phyloP scores from a whole-genome alignment of 2,797 vertebrate species.

The Lepilemur ruficaudatus region DNA sequence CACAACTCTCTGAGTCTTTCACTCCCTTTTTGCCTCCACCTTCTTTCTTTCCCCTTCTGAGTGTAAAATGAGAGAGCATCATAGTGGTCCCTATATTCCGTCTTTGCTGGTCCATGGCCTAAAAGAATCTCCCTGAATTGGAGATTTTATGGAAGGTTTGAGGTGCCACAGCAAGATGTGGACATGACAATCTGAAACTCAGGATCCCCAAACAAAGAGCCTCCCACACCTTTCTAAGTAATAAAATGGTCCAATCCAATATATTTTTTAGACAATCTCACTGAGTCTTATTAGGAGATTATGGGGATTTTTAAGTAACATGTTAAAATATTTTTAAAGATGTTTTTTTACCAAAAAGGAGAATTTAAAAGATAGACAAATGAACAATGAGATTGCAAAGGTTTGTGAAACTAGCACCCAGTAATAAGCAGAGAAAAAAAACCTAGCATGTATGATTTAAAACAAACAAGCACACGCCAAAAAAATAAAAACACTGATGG shows the following conservation, averaged over 20 bases:
- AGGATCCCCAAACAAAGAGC: background rate
- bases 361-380: constrained; percentile 32
- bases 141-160: background rate
- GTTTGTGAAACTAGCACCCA: constrained; percentile 5
- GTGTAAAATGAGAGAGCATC: background rate
- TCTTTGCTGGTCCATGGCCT: background rate
- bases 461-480: background rate
- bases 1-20: background rate
- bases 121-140: background rate
- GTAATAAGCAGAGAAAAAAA: background rate
- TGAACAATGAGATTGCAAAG: background rate
- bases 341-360: background rate
- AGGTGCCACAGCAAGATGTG: background rate
- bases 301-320: constrained; percentile 33
- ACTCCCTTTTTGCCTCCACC: background rate
- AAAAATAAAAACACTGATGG: background rate
- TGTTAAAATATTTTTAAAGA: background rate
- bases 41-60: background rate
- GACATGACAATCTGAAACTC: background rate
- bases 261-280: constrained; percentile 27
- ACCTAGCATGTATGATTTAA: background rate
- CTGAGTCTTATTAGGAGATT: background rate
- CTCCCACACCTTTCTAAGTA: background rate
- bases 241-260: background rate
- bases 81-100: background rate